Conservation (phyloP, 2,797 vertebrate genomes). For the Channa striata region DNA sequence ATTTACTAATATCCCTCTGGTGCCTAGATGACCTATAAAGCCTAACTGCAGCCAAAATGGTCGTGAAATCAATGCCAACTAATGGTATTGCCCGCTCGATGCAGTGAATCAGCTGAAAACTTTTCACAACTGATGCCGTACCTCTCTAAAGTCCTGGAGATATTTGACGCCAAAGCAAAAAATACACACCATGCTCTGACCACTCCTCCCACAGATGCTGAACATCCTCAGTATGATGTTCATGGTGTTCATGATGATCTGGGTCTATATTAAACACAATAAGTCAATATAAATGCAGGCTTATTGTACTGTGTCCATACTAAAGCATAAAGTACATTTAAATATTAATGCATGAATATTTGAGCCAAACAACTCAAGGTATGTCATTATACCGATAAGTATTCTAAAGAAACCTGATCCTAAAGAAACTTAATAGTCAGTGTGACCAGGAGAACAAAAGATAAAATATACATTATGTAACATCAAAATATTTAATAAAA, state of each 20-base stretch:
- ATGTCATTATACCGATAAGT: not conserved
- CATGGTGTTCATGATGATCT: conserved; percentile 57
- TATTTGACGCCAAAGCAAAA: not conserved
- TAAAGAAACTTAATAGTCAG: too few species aligned
- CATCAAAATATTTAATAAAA: not conserved
- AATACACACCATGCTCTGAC: conserved; percentile 80
- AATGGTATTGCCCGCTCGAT: conserved; percentile 12
- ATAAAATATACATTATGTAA: not conserved
- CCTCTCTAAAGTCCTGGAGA: not conserved
- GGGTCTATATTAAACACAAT: conserved; percentile 64
- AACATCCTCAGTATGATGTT: conserved; percentile 66
- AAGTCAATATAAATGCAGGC: not conserved
- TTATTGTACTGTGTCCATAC: not conserved
- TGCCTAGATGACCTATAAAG: conserved; percentile 16
- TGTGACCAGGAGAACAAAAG: too few species aligned
- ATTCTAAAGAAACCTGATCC: not conserved
- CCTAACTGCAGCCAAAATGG: conserved; percentile 9
- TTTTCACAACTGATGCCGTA: not conserved
- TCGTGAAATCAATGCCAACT: conserved; percentile 41
- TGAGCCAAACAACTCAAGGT: not conserved
- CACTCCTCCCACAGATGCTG: conserved; percentile 84
- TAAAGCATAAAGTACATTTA: not conserved
- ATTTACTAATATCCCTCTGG: too few species aligned
- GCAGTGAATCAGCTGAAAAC: conserved; percentile 4
- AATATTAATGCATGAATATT: not conserved